Base-by-base conservation (phyloP, 2,113 vertebrate species). In the Mustela lutreola region DNA sequence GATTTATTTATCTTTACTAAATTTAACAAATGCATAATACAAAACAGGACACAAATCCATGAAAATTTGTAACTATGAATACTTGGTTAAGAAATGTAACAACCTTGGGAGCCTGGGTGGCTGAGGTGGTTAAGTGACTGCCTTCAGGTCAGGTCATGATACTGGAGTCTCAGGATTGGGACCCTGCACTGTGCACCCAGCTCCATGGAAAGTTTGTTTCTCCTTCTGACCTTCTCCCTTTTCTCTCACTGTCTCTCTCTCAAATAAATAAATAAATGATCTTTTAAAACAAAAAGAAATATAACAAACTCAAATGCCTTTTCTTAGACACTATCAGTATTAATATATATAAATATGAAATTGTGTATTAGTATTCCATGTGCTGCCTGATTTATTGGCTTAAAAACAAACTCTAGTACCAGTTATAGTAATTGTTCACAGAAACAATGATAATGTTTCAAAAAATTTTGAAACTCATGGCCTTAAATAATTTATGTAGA, bases 1-100 rank as follows among this genome's bases (percentile, higher is more conserved):
- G 2, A 39, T 36, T 96, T 96, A 94, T 56, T 95, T 82, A 45
- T 1, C 6, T 76, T 89, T 91, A 75, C 6, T 60, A 92, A 73
- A 22, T 60, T 96, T 96, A 95, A 85, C 18, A 91, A 75, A 85
- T 9, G 24, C 53, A 58, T 11, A 60, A 36, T 48, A 73, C 12
- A 56, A 65, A 71, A 84, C 7, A 86, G 5, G 56, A 63, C 4
- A 39, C 9, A 89, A 89, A 78, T 73, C 75, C 2, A 75, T 94
- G 42, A 94, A 76, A 82, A 80, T 79, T 67, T 14, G 21, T 15
- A 84, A 53, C 4, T 65, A 21, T 50, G 2, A 36, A 9, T 62
- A 65, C 42, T 53, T 96, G 28, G 11, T 22, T 84, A 80, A 97
- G 36, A 70, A 83, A 92, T 39, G 2, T 36, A 82, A 73, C 11